Base-by-base conservation (phyloP, 2,797 vertebrate genomes). In the Hypotaenidia okinawae region DNA sequence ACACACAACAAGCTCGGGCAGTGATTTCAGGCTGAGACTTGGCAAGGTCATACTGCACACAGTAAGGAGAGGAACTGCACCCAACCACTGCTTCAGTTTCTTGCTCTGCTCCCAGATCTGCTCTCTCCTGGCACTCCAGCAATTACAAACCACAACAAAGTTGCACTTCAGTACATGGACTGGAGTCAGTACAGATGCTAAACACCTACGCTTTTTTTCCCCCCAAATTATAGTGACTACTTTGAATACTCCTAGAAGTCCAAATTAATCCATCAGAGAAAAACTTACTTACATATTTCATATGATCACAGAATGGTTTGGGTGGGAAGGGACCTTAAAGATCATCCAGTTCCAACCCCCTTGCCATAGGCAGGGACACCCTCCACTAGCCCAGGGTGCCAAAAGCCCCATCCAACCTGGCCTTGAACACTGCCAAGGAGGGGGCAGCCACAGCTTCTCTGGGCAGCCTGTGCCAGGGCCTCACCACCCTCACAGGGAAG, bases 141-240 rank as follows among this genome's bases (percentile, higher is more conserved):
- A 22, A 64, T n/a, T 52, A 78, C 30, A 88, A 93, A 84, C 86
- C 80, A 94, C 93, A 94, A 89, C 41, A 45, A 85, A 91, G 76
- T 9, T 75, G 58, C 54, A 37, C 37, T 83, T 72, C 1, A 69
- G 70, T 32, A 81, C 61, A 66, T 3, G 13, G 23, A 16, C 52
- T 78, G 81, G 55, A 85, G 84, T 92, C 47, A 47, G 61, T 45
- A 43, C 41, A 54, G 10, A 19, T 16, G 13, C 62, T 90, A 45
- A 88, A 55, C 35, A 77, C 54, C 2, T 10, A n/a, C 37, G 67
- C 63, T 59, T 64, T 87, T 86, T 74, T 73, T 17, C 51, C 73
- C 43, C 79, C 84, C 84, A 84, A 33, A n/a, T 78, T 69, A 78
- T 3, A 89, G 39, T 58, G 66, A 81, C 69, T 81, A n/a, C 55